Evolutionary conservation across 2,113 vertebrate genomes (phyloP).

Genomic region (Macquaria ambigua): DNA sequence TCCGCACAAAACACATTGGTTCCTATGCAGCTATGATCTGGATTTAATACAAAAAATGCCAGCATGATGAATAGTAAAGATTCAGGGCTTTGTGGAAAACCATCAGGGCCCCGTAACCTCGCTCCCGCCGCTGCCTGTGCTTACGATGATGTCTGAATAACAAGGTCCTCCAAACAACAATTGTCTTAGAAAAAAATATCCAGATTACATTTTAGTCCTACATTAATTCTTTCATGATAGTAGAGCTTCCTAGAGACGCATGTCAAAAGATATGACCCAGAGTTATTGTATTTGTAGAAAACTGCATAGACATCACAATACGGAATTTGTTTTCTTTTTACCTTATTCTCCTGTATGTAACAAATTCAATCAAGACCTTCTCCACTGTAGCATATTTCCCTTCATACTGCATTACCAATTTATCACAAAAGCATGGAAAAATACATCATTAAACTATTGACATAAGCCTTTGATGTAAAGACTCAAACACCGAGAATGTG

Average conservation of each 20-base stretch:
- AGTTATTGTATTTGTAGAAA: neutral
- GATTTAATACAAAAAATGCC: too few relatives aligned
- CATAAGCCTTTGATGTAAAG: constrained; percentile 7
- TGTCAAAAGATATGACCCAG: neutral
- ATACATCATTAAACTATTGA: neutral
- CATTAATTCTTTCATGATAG: neutral
- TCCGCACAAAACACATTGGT: too few relatives aligned
- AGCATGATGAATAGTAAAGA: too few relatives aligned
- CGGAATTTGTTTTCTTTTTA: neutral
- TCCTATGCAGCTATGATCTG: too few relatives aligned
- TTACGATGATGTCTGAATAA: too few relatives aligned
- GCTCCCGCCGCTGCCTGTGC: too few relatives aligned
- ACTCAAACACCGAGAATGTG: neutral
- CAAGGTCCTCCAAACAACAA: neutral
- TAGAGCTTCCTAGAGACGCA: neutral
- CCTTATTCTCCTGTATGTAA: neutral
- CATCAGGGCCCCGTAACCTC: too few relatives aligned
- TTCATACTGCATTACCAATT: neutral
- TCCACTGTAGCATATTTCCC: neutral
- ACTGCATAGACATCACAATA: neutral
- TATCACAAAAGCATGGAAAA: neutral
- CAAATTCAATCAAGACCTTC: neutral
- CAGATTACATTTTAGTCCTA: neutral
- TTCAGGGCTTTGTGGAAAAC: too few relatives aligned
- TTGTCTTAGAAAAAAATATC: neutral